These are phyloP conservation scores for Gonocerus acuteangulatus DNA, from an alignment of 2,888 invertebrate species.

Conservation along the genomic window DNA sequence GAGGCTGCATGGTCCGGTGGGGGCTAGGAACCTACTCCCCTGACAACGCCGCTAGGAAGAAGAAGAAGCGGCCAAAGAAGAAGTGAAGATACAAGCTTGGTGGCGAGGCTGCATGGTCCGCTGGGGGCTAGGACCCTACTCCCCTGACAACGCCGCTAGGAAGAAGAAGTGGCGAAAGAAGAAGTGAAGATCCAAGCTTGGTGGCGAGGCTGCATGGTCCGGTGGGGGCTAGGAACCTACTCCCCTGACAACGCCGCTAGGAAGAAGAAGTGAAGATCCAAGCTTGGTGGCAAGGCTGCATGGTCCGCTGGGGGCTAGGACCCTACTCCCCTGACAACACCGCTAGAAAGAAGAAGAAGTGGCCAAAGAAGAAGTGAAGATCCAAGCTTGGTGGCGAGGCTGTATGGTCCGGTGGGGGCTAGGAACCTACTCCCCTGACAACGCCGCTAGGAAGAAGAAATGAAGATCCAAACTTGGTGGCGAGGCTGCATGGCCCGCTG, in stretches of 20 bases:
- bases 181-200: constrained; percentile 46
- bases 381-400: constrained; percentile 49
- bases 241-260: constrained; percentile 36
- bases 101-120: constrained; percentile 48
- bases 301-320: constrained; percentile 47
- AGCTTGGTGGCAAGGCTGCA: constrained; percentile 48
- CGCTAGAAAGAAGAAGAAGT: constrained; percentile 34
- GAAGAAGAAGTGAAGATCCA: constrained; percentile 42
- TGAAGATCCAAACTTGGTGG: constrained; percentile 47
- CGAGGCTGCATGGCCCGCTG: constrained; percentile 47
- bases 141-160: constrained; percentile 34
- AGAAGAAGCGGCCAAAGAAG: constrained; percentile 29
- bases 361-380: constrained; percentile 36
- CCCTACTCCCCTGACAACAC: constrained; percentile 41
- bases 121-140: constrained; percentile 45
- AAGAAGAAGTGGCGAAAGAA: constrained; percentile 32
- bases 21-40: constrained; percentile 44
- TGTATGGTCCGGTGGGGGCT: constrained; percentile 47
- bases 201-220: constrained; percentile 48
- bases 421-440: constrained; percentile 43
- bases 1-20: constrained; percentile 47
- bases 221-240: constrained; percentile 46
- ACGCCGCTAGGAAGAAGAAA: constrained; percentile 33
- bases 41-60: constrained; percentile 32
- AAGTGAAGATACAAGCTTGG: constrained; percentile 45